phyloP scores from a whole-genome alignment of 2,888 invertebrate species.

The Lampropteryx suffumata region DNA sequence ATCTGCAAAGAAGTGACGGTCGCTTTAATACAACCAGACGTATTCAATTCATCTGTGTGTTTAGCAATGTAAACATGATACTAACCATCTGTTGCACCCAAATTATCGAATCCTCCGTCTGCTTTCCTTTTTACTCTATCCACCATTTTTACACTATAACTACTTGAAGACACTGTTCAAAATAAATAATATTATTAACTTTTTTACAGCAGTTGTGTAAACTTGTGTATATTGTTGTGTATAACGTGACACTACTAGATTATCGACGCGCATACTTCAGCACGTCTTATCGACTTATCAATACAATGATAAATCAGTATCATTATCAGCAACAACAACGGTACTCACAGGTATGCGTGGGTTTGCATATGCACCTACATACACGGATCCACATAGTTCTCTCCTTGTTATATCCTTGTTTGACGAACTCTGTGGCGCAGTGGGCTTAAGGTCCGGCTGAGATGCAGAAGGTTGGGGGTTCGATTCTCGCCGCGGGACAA shows the following conservation, averaged over 20 bases:
- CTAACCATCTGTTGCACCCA: conserved; percentile 57
- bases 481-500: too few relatives aligned
- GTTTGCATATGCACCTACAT: conserved; percentile 18
- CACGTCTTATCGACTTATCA: conserved; percentile 55
- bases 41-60: neutral
- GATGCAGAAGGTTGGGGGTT: too few relatives aligned
- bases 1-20: conserved; percentile 49
- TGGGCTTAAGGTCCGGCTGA: too few relatives aligned
- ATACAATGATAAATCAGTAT: conserved; percentile 47
- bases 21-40: neutral
- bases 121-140: conserved; percentile 25
- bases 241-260: conserved; percentile 50
- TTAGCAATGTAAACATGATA: neutral
- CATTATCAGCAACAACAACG: conserved; percentile 44
- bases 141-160: conserved; percentile 33
- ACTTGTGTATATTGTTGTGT: conserved; percentile 55
- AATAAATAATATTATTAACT: conserved; percentile 7
- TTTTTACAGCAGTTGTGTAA: conserved; percentile 27
- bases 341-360: conserved; percentile 12
- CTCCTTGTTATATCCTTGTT: too few relatives aligned
- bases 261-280: conserved; percentile 50
- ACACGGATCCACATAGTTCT: neutral
- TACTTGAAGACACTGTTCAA: neutral
- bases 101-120: conserved; percentile 56
- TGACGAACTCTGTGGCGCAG: too few relatives aligned